Percentiles rank a stretch among this genome's conserved stretches.
These are phyloP conservation scores for Rhinichthys osculus DNA, from an alignment of 2,797 vertebrate species.

Conservation along the genomic window DNA sequence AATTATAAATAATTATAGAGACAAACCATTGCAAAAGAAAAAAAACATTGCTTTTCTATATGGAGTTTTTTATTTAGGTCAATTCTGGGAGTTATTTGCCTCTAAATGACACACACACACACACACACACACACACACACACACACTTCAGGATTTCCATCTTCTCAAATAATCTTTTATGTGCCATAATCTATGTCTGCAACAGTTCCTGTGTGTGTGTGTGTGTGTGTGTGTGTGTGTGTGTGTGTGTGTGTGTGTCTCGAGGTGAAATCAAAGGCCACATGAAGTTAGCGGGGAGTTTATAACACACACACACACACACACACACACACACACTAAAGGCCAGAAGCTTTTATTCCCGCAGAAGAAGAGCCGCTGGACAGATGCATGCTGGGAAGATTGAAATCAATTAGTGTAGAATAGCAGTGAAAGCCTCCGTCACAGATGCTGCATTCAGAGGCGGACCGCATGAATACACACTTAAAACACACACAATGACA, in stretches of 20 bases:
- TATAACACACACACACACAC: constrained; percentile 49
- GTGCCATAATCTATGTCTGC: constrained; percentile 60
- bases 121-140: no score
- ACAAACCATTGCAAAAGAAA: background rate
- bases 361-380: constrained; percentile 45
- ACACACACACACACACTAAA: constrained; percentile 11
- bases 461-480: constrained; percentile 27
- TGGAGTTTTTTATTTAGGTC: no score
- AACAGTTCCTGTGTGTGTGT: background rate
- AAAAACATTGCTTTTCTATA: no score
- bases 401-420: constrained; percentile 66
- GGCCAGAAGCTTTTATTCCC: constrained; percentile 60
- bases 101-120: background rate
- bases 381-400: constrained; percentile 44
- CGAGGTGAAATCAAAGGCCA: constrained; percentile 74
- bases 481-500: constrained; percentile 25
- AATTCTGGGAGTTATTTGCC: no score
- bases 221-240: constrained; percentile 8
- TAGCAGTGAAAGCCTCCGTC: constrained; percentile 55
- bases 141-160: background rate
- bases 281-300: constrained; percentile 65
- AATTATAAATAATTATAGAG: background rate
- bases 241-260: background rate
- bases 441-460: constrained; percentile 28
- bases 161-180: constrained; percentile 68